Percentiles rank a stretch among this genome's conserved stretches.
Evolutionary conservation across 2,888 invertebrate genomes (phyloP).

Genomic region (Cotesia congregata): DNA sequence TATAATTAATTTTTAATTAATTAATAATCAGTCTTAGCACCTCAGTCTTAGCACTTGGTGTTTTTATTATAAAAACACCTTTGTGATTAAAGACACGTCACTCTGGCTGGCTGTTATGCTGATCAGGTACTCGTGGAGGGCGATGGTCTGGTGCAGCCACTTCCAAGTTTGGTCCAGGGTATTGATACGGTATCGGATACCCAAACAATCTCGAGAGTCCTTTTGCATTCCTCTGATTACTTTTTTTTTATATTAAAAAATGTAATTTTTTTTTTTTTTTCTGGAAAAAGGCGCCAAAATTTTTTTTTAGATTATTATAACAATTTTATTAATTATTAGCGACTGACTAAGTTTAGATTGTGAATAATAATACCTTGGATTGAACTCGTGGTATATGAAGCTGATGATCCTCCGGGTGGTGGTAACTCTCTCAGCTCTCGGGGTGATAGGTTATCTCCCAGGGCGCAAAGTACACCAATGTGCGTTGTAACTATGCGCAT

Average conservation of each 20-base stretch:
- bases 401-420: too few relatives aligned
- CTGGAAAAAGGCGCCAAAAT: conserved; percentile 26
- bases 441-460: conserved; percentile 69
- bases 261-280: conserved; percentile 34
- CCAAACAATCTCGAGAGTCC: conserved; percentile 86
- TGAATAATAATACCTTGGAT: too few relatives aligned
- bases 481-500: conserved; percentile 54
- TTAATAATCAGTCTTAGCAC: conserved; percentile 26
- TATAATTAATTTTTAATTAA: too few relatives aligned
- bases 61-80: background rate
- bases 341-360: too few relatives aligned
- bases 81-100: conserved; percentile 68
- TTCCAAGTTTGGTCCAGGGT: conserved; percentile 94
- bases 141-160: conserved; percentile 93
- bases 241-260: conserved; percentile 61
- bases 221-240: conserved; percentile 74
- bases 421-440: conserved; percentile 35
- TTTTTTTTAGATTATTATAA: too few relatives aligned
- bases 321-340: too few relatives aligned
- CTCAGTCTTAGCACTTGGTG: background rate
- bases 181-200: conserved; percentile 90
- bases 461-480: conserved; percentile 66
- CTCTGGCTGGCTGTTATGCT: conserved; percentile 83
- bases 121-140: conserved; percentile 89
- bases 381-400: too few relatives aligned